These are phyloP conservation scores for Poecilia wingei DNA, from an alignment of 2,797 vertebrate genomes.

Conservation along the genomic window DNA sequence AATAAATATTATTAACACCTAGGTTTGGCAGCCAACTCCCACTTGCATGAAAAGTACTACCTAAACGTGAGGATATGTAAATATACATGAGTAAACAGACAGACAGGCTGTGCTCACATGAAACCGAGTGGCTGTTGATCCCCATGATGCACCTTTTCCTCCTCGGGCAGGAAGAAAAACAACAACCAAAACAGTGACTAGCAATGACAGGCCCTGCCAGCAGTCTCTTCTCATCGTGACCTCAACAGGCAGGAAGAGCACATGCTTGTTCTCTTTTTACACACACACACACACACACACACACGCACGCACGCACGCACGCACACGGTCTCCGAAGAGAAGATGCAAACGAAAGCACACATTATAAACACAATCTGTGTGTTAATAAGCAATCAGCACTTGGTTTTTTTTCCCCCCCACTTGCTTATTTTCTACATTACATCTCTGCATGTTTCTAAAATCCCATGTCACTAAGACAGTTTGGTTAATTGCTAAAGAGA, in stretches of 20 bases:
- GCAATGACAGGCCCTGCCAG: slow-evolving; percentile 75
- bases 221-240: slow-evolving; percentile 68
- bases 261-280: neutral
- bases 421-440: slow-evolving; percentile 35
- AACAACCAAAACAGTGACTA: slow-evolving; percentile 72
- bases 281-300: neutral
- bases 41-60: slow-evolving; percentile 37
- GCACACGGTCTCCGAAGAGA: neutral
- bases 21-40: slow-evolving; percentile 51
- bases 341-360: slow-evolving; percentile 31
- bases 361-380: slow-evolving; percentile 61
- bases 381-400: slow-evolving; percentile 71
- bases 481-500: too few species aligned
- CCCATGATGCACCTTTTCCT: slow-evolving; percentile 67
- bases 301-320: neutral
- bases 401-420: slow-evolving; percentile 10
- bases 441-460: slow-evolving; percentile 56
- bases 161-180: slow-evolving; percentile 70
- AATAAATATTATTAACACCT: slow-evolving; percentile 34
- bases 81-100: slow-evolving; percentile 46
- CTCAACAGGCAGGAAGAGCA: slow-evolving; percentile 57
- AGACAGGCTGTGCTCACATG: slow-evolving; percentile 54
- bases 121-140: slow-evolving; percentile 69
- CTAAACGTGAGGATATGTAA: slow-evolving; percentile 49
- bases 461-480: slow-evolving; percentile 35